phyloP scores from a whole-genome alignment of 2,797 vertebrate species.

The Avahi laniger region DNA sequence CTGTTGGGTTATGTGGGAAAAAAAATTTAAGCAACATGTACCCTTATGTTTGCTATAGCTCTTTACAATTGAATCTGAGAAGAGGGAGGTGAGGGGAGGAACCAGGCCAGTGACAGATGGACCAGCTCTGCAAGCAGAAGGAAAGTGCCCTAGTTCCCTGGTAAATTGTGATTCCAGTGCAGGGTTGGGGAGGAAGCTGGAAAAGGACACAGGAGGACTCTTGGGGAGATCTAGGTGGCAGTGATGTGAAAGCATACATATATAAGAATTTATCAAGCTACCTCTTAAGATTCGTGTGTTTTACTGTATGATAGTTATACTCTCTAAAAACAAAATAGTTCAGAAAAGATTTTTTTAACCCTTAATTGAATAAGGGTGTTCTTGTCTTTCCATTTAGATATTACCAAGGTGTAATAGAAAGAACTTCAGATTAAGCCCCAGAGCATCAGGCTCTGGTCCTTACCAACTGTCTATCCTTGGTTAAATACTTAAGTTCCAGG shows the following conservation, averaged over 20 bases:
- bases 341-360: neutral
- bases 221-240: neutral
- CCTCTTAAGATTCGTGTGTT: neutral
- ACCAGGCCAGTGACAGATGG: conserved; percentile 12
- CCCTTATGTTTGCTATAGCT: neutral
- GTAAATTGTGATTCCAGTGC: neutral
- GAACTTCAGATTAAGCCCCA: neutral
- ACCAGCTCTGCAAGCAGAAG: neutral
- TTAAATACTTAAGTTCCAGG: neutral
- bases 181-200: fast-evolving
- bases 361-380: neutral
- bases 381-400: neutral
- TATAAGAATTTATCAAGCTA: neutral
- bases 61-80: conserved; percentile 32
- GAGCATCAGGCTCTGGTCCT: neutral
- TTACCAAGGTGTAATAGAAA: neutral
- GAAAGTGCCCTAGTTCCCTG: neutral
- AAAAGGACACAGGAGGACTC: neutral
- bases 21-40: neutral
- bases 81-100: neutral
- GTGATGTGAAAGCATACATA: neutral
- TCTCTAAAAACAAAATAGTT: neutral
- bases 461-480: neutral
- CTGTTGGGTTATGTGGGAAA: neutral
- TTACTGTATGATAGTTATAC: neutral